Evolutionary conservation across 2,888 invertebrate species (phyloP).

Genomic region (Dryomyza anilis): DNA sequence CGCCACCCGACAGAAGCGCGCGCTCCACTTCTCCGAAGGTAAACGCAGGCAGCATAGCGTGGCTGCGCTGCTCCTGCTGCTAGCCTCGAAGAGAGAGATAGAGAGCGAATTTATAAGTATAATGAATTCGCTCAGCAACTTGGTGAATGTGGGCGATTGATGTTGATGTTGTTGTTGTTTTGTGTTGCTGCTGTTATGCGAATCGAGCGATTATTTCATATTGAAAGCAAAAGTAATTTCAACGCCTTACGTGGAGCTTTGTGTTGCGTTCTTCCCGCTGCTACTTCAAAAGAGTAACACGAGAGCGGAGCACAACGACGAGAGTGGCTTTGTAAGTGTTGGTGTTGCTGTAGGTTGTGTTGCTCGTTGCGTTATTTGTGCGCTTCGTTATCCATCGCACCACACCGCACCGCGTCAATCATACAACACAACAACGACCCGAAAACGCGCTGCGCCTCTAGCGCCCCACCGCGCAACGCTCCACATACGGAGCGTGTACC

Average conservation of each 20-base stretch:
- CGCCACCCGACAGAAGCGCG: conserved; percentile 32
- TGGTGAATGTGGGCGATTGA: background rate
- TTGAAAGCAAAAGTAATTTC: conserved; percentile 60
- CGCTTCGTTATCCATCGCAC: conserved; percentile 3
- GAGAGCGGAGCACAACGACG: background rate
- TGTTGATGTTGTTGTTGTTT: conserved; percentile 5
- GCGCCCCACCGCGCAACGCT: background rate
- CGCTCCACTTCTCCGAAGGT: conserved; percentile 25
- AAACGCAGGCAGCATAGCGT: conserved; percentile 6
- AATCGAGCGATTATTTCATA: conserved; percentile 54
- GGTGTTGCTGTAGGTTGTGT: conserved; percentile 39
- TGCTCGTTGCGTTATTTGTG: conserved; percentile 26
- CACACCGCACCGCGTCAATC: background rate
- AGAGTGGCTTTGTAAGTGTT: conserved; percentile 9
- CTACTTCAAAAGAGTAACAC: background rate
- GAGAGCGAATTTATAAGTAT: no score
- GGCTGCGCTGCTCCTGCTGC: no score
- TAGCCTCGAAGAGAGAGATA: no score
- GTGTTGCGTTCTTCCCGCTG: background rate
- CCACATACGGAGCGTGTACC: background rate
- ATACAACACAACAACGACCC: conserved; percentile 14
- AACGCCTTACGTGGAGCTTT: background rate
- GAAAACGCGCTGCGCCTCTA: conserved; percentile 5
- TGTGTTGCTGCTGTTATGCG: conserved; percentile 9
- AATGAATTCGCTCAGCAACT: no score